A percentile compares a stretch with the other conserved stretches of the same genome.
These are phyloP conservation scores for Plutomurus gul DNA, from an alignment of 1,140 invertebrate genomes.

Conservation along the genomic window DNA sequence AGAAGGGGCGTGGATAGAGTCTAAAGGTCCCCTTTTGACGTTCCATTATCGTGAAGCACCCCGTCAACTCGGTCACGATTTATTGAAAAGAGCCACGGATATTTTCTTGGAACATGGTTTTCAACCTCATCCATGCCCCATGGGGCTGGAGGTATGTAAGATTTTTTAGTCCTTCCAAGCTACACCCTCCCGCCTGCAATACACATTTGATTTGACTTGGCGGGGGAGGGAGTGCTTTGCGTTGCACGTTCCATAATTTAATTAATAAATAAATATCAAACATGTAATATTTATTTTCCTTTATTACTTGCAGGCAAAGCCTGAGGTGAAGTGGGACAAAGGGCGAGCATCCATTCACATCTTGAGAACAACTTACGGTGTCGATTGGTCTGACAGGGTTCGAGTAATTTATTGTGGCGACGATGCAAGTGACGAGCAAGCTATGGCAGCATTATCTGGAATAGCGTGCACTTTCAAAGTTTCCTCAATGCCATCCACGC, in stretches of 20 bases:
- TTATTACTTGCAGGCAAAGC: too few relatives aligned
- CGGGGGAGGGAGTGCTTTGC: too few relatives aligned
- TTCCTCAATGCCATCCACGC: slow-evolving; percentile 54
- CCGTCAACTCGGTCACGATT: slow-evolving; percentile 42
- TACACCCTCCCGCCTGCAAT: too few relatives aligned
- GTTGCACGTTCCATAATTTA: too few relatives aligned
- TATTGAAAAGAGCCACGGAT: slow-evolving; percentile 55
- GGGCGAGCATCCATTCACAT: slow-evolving; percentile 59
- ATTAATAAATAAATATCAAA: too few relatives aligned
- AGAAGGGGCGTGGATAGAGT: slow-evolving; percentile 60
- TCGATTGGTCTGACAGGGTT: slow-evolving; percentile 58
- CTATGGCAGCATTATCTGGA: slow-evolving; percentile 54
- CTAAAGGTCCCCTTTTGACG: slow-evolving; percentile 58
- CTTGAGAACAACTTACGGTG: slow-evolving; percentile 57
- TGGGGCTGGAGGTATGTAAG: slow-evolving; percentile 58
- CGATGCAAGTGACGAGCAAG: slow-evolving; percentile 59
- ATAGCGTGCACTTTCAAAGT: slow-evolving; percentile 58
- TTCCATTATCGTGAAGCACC: slow-evolving; percentile 59
- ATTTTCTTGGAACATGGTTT: slow-evolving; percentile 56
- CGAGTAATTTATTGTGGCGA: slow-evolving; percentile 59
- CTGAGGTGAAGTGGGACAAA: slow-evolving; percentile 59
- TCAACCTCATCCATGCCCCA: slow-evolving; percentile 56
- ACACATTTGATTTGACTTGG: too few relatives aligned
- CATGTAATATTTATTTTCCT: too few relatives aligned
- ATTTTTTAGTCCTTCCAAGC: too few relatives aligned